Evolutionary conservation across 2,113 vertebrate species (phyloP), one percentile per base, ranked within the genome.

Genomic region (Scatophagus argus): DNA sequence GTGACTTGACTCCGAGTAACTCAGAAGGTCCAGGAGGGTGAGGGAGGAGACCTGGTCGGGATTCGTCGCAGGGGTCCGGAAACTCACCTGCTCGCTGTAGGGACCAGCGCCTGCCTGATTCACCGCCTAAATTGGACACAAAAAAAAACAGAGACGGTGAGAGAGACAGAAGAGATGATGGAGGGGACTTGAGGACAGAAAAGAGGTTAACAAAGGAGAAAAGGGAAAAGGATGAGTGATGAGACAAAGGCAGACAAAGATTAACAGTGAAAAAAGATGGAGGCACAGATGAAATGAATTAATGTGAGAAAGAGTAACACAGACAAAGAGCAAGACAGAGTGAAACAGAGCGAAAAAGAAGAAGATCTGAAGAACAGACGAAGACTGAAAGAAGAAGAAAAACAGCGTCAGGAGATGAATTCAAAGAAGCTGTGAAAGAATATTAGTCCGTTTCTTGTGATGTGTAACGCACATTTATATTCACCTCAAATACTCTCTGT

Each of bases 31-130:
- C 90, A 96, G 90, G 71, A 97, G 91, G 0, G 68, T 86, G 49
- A 99, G 93, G 12, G 78, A 79, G 10, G 93, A 93, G 25, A 99
- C 92, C 0, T 93, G 93, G 27, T 95, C 96, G 0, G 98, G 98
- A 61, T 92, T 93, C 0, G 96, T 93, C 0, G 98, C 96, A 0
- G 97, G 97, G 5, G 96, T 98, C 75, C 92, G 92, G 93, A 97
- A 97, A 76, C 90, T 95, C 34, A 96, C 95, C 79, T 96, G 93
- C 29, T 98, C 96, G 12, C 97, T 98, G 89, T 95, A 96, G 0
- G 96, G 96, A 3, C 98, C 97, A 0, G 95, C 94, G 58, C 98
- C 98, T 1, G 96, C 97, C 87, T 97, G 96, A 90, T 99, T 99
- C 74, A 96, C 81, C 32, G 98, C 98, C 98, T 99, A 76, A 5